These are phyloP conservation scores for Tuberolachnus salignus DNA, from an alignment of 2,888 invertebrate species.

Conservation along the genomic window DNA sequence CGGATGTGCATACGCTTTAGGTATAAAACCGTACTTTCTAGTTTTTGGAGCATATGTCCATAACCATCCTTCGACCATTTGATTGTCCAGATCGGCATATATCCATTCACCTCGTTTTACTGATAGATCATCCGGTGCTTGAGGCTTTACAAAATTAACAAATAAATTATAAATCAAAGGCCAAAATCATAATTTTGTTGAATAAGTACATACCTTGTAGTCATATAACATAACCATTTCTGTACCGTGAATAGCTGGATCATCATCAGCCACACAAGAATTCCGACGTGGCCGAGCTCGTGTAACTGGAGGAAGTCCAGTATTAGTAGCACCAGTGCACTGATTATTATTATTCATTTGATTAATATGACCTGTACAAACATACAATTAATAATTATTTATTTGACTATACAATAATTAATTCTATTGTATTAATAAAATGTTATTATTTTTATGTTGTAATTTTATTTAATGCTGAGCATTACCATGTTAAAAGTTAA, in stretches of 20 bases:
- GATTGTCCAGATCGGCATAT: constrained; percentile 90
- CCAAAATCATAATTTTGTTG: background rate
- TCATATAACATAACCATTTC: constrained; percentile 94
- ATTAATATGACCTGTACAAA: constrained; percentile 64
- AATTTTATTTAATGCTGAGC: no score
- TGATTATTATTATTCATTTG: constrained; percentile 60
- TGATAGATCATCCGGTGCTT: constrained; percentile 90
- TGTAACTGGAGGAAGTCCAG: constrained; percentile 44
- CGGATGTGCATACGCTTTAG: constrained; percentile 90
- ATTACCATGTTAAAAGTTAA: no score
- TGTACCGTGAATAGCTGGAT: constrained; percentile 82
- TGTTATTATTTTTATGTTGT: no score
- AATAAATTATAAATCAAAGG: background rate
- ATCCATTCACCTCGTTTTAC: constrained; percentile 93
- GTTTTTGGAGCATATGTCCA: constrained; percentile 95
- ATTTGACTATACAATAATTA: no score
- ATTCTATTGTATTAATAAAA: no score
- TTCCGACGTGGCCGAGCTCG: constrained; percentile 58
- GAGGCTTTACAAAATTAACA: constrained; percentile 67
- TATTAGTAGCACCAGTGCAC: constrained; percentile 59
- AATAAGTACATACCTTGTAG: constrained; percentile 72
- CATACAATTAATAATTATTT: constrained; percentile 40
- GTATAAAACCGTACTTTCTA: constrained; percentile 91
- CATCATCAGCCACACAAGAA: constrained; percentile 64
- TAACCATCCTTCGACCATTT: constrained; percentile 92